These are phyloP conservation scores for Phymatocera aterrima DNA, from an alignment of 2,888 invertebrate genomes.

Conservation along the genomic window DNA sequence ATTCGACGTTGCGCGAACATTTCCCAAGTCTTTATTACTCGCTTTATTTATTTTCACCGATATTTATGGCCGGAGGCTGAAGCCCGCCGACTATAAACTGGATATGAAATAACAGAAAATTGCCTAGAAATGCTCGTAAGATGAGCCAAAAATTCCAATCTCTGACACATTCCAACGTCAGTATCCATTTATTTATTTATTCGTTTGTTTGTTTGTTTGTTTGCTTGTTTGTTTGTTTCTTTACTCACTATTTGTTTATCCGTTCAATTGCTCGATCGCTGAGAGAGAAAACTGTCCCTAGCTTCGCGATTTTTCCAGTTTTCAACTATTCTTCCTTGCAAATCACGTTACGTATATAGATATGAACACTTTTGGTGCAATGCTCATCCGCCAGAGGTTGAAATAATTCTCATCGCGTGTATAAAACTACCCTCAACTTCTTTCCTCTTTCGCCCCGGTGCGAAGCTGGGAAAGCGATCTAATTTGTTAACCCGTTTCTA, in stretches of 20 bases:
- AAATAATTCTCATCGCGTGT: too few relatives aligned
- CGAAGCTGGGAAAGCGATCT: too few relatives aligned
- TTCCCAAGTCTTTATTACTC: slow-evolving; percentile 43
- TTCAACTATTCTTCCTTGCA: too few relatives aligned
- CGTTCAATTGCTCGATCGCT: background rate
- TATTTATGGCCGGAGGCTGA: slow-evolving; percentile 35
- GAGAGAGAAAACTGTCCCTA: slow-evolving; percentile 46
- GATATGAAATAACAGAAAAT: slow-evolving; percentile 51
- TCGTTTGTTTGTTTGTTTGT: background rate
- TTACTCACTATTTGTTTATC: slow-evolving; percentile 2
- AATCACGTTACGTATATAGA: too few relatives aligned
- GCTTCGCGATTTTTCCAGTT: too few relatives aligned
- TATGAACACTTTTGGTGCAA: too few relatives aligned
- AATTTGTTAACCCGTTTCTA: too few relatives aligned
- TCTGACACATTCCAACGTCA: slow-evolving; percentile 28
- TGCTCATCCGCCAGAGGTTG: too few relatives aligned
- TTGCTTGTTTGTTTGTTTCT: background rate
- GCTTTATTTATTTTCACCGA: slow-evolving; percentile 42
- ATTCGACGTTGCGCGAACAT: slow-evolving; percentile 54
- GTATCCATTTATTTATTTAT: background rate
- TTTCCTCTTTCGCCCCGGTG: too few relatives aligned
- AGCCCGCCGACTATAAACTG: slow-evolving; percentile 27
- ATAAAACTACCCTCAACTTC: too few relatives aligned
- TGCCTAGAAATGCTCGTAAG: slow-evolving; percentile 46
- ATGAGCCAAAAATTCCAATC: slow-evolving; percentile 47